phyloP scores from a whole-genome alignment of 2,797 vertebrate genomes.

The Spinibarbus caldwelli region DNA sequence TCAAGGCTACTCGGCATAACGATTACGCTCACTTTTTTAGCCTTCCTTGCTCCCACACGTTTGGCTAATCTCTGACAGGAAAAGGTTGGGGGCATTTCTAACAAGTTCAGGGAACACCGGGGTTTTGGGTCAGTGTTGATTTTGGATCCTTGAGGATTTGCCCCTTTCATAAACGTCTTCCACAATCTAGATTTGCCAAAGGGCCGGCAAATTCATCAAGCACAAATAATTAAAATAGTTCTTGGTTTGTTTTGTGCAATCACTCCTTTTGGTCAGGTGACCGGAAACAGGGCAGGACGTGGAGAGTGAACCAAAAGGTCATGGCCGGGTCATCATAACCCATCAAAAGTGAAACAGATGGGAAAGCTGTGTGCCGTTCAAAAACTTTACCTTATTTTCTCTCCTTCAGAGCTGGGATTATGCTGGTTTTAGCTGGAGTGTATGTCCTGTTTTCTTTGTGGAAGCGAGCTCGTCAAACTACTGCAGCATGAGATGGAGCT shows the following conservation, averaged over 20 bases:
- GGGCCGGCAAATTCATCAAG: conserved; percentile 47
- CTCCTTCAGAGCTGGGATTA: conserved; percentile 54
- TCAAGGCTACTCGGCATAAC: conserved; percentile 36
- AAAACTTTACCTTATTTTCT: conserved; percentile 69
- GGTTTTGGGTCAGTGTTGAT: conserved; percentile 30
- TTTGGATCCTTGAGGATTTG: conserved; percentile 41
- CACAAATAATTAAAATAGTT: conserved; percentile 38
- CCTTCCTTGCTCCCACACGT: conserved; percentile 27
- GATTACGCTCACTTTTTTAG: conserved; percentile 47
- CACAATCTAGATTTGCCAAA: conserved; percentile 48
- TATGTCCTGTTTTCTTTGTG: conserved; percentile 48
- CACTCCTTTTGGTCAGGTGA: conserved; percentile 70
- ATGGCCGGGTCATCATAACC: conserved; percentile 80
- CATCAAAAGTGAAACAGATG: conserved; percentile 82
- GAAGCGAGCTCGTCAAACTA: conserved; percentile 4
- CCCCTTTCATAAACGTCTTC: not conserved
- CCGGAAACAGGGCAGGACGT: conserved; percentile 67
- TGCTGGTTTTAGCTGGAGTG: conserved; percentile 35
- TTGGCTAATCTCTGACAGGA: conserved; percentile 19
- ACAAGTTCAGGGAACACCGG: conserved; percentile 42
- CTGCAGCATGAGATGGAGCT: not conserved
- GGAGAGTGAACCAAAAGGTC: conserved; percentile 63
- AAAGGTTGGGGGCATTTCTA: conserved; percentile 40
- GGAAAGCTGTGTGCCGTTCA: conserved; percentile 65
- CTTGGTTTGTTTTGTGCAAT: conserved; percentile 65